Evolutionary conservation across 1,140 invertebrate species (phyloP), one percentile per base, ranked within the genome.

Genomic region (Homalodisca vitripennis): DNA sequence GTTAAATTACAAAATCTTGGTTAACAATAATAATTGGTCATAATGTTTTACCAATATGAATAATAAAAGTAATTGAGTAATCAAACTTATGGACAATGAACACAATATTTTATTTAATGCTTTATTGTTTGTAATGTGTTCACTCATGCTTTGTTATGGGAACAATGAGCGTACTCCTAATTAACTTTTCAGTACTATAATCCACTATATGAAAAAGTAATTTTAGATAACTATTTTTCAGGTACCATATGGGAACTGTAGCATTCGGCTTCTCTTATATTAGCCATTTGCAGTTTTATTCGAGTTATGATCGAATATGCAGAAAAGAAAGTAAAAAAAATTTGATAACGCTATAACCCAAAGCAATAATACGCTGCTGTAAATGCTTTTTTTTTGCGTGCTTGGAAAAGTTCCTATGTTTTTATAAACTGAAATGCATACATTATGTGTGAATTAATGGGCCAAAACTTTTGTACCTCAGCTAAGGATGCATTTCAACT

Each of bases 361-460:
- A 88, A 73, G 88, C 85, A 22, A 82, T 97, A 17, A 75, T 95
- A 65, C 94, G 92, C 74, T 92, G 87, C 74, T 88, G 90, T 74
- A 91, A 90, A 78, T 98, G 94, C 78, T 95, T 90, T 78, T 97
- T 98, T 77, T 95, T n/a, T n/a, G n/a, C n/a, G 90, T 88, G 91
- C 93, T 75, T 79, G 98, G 72, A 94, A 99, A 77, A 91, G 87
- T 66, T 95, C 98, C 80, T 81, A 98, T 3, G 86, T 86, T 72
- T 92, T 91, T 75, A 85, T 93, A 29, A 97, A 92, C 76, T 87
- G 88, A 72, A 98, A 98, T 79, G 97, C 97, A 0, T 99, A 98
- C 80, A 98, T 98, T 29, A 95, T 98, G 92, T 94, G 93, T 78
- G 95, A 96, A 1, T 89, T 98, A 46, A 93, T 98, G 80, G 97